A percentile compares a stretch with the other conserved stretches of the same genome.
phyloP scores from a whole-genome alignment of 2,797 vertebrate genomes.

The Limnodromus scolopaceus region DNA sequence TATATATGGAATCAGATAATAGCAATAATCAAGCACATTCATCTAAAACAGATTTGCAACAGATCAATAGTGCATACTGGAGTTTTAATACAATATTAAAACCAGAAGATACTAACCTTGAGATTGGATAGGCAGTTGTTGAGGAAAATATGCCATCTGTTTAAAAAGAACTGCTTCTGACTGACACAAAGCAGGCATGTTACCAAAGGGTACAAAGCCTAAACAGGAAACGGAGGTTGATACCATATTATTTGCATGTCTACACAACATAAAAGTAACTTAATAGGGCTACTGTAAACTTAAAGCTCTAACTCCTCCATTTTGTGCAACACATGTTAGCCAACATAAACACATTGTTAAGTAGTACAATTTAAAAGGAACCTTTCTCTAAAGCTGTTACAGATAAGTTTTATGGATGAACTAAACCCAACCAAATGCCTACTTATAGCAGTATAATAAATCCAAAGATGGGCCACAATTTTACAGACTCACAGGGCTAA shows the following conservation, averaged over 20 bases:
- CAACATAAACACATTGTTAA: not conserved
- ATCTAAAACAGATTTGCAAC: not conserved
- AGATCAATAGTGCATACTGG: not conserved
- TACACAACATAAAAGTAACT: not conserved
- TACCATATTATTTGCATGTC: not conserved
- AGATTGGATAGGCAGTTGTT: conserved; percentile 99
- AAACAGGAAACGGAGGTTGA: conserved; percentile 35
- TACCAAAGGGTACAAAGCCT: conserved; percentile 98
- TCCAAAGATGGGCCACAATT: not conserved
- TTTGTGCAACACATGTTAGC: not conserved
- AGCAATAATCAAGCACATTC: not conserved
- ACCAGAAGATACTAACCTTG: conserved; percentile 84
- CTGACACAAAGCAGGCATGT: conserved; percentile 98
- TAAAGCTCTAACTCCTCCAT: not conserved
- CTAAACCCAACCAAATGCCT: not conserved
- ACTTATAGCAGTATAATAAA: not conserved
- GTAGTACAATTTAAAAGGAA: not conserved
- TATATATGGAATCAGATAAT: not conserved
- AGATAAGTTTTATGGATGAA: not conserved
- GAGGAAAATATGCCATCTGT: conserved; percentile 98
- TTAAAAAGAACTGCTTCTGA: conserved; percentile 97
- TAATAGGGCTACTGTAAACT: not conserved
- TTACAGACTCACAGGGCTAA: not conserved
- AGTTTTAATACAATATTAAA: not conserved
- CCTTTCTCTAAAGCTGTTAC: not conserved